phyloP scores from a whole-genome alignment of 2,888 invertebrate genomes.

The Caprella mutica region DNA sequence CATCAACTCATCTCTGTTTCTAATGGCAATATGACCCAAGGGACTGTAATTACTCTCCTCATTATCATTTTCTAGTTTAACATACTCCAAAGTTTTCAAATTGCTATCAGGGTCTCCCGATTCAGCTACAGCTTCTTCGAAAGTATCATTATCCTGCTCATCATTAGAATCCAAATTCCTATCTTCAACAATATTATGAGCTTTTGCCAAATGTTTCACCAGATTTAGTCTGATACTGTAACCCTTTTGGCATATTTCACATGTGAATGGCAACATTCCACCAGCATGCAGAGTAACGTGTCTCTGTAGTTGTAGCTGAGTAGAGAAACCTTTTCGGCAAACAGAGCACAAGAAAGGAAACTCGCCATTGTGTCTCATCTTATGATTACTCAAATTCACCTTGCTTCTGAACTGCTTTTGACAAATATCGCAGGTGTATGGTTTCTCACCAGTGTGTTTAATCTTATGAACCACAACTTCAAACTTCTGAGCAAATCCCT shows the following conservation, averaged over 20 bases:
- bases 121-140: no score
- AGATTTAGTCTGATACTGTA: constrained; percentile 27
- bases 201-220: constrained; percentile 25
- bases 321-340: constrained; percentile 35
- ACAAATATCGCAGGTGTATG: constrained; percentile 31
- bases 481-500: constrained; percentile 34
- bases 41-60: no score
- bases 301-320: constrained; percentile 32
- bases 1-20: no score
- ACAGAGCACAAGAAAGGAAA: constrained; percentile 35
- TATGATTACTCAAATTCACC: constrained; percentile 32
- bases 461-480: constrained; percentile 34
- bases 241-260: constrained; percentile 23
- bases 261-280: constrained; percentile 28
- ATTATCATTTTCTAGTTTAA: no score
- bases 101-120: no score
- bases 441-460: constrained; percentile 34
- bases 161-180: no score
- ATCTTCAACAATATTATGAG: no score
- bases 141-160: background rate
- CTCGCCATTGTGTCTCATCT: constrained; percentile 32
- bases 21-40: no score
- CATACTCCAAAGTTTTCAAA: no score
- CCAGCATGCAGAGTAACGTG: constrained; percentile 33
- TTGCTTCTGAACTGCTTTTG: constrained; percentile 34